These are phyloP conservation scores for Aphodius sticticus DNA, from an alignment of 2,888 invertebrate species.

Conservation along the genomic window DNA sequence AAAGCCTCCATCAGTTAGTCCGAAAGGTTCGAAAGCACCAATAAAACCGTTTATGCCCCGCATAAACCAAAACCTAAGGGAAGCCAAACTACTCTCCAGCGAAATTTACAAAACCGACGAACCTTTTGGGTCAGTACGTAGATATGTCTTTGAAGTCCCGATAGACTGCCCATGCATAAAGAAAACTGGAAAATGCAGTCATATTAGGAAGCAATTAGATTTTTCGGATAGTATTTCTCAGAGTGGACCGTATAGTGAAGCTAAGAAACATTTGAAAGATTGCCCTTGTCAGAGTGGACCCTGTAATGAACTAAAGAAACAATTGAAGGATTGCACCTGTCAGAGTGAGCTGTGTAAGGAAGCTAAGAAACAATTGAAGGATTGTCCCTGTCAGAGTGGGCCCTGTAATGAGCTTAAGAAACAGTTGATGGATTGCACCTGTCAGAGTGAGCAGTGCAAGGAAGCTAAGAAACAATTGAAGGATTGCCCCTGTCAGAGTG, in stretches of 20 bases:
- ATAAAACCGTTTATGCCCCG: conserved; percentile 20
- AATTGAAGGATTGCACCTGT: background rate
- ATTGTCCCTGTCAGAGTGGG: background rate
- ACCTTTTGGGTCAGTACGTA: conserved; percentile 31
- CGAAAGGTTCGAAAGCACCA: conserved; percentile 5
- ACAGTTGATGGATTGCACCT: no score
- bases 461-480: no score
- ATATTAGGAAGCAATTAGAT: background rate
- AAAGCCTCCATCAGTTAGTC: background rate
- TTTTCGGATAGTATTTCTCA: background rate
- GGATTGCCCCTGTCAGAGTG: no score
- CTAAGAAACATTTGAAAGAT: background rate
- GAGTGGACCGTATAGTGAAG: background rate
- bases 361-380: background rate
- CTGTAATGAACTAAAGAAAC: background rate
- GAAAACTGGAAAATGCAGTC: background rate
- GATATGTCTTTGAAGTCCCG: conserved; percentile 37
- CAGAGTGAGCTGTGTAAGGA: background rate
- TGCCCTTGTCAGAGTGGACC: background rate
- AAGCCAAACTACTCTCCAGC: conserved; percentile 32
- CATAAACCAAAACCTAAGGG: conserved; percentile 23
- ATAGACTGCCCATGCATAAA: conserved; percentile 20
- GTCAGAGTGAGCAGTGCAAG: no score
- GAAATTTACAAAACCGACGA: conserved; percentile 23
- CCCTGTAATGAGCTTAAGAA: background rate